These are phyloP conservation scores for Myodes glareolus DNA, from an alignment of 2,113 vertebrate species.

Conservation along the genomic window DNA sequence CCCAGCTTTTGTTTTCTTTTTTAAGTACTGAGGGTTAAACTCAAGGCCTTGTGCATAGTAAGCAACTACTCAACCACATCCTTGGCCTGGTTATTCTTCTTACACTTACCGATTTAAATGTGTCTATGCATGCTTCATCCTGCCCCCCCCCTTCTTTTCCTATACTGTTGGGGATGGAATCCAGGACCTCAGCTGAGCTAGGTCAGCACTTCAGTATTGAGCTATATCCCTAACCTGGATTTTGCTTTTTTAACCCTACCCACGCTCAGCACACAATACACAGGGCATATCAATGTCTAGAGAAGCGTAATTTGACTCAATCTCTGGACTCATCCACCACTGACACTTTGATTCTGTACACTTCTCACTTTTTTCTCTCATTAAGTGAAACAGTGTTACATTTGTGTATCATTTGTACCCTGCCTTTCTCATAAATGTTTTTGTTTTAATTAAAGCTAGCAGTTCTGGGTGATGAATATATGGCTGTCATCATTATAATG, in stretches of 20 bases:
- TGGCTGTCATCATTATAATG: neutral
- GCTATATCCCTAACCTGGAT: neutral
- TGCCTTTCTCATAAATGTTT: conserved; percentile 8
- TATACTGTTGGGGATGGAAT: neutral
- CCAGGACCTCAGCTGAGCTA: neutral
- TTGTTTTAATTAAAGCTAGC: neutral
- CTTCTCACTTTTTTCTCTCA: neutral
- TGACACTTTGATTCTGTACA: neutral
- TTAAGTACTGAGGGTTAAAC: neutral
- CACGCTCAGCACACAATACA: neutral
- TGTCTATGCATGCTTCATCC: neutral
- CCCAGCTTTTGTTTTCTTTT: neutral
- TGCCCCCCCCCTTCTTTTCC: neutral
- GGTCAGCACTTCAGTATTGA: neutral
- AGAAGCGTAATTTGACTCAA: neutral
- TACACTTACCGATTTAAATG: no score
- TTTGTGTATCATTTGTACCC: conserved; percentile 1
- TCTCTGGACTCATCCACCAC: neutral
- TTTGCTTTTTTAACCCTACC: neutral
- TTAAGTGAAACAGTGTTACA: neutral
- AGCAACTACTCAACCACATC: neutral
- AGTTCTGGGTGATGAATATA: neutral
- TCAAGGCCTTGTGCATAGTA: neutral
- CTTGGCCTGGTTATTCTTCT: neutral
- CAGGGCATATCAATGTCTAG: neutral